Conservation (phyloP, 2,888 invertebrate genomes). For the Thereva nobilitata region DNA sequence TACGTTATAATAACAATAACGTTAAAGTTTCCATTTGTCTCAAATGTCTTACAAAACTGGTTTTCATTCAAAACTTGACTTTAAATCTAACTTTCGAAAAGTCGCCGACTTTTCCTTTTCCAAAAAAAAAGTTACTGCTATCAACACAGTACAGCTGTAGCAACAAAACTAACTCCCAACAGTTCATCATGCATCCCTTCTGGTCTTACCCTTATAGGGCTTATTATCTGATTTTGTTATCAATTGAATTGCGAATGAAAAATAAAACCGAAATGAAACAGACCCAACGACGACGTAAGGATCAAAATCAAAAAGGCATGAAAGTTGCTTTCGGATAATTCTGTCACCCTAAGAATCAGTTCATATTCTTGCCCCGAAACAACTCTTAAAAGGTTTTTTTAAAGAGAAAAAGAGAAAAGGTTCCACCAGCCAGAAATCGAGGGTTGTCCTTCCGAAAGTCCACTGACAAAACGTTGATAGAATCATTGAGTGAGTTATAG, state of each 20-base stretch:
- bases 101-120: neutral
- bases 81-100: conserved; percentile 7
- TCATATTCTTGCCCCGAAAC: no score
- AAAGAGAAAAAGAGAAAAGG: no score
- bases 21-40: no score
- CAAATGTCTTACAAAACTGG: neutral
- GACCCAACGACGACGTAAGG: conserved; percentile 1
- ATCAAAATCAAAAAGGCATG: conserved; percentile 27
- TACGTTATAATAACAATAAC: no score
- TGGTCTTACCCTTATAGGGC: neutral
- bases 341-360: conserved; percentile 13
- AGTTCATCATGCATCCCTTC: neutral
- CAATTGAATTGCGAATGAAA: conserved; percentile 1
- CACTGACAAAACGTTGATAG: neutral
- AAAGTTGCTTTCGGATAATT: conserved; percentile 10
- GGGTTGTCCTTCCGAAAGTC: neutral
- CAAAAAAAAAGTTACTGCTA: neutral
- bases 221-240: conserved; percentile 13
- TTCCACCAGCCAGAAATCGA: no score
- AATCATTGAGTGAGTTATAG: conserved; percentile 5
- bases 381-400: no score
- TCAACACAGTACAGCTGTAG: conserved; percentile 4
- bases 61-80: conserved; percentile 3
- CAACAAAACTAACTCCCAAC: neutral
- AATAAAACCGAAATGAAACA: conserved; percentile 6